Evolutionary conservation across 2,888 invertebrate species (phyloP).

Genomic region (Chrysina gloriosa): DNA sequence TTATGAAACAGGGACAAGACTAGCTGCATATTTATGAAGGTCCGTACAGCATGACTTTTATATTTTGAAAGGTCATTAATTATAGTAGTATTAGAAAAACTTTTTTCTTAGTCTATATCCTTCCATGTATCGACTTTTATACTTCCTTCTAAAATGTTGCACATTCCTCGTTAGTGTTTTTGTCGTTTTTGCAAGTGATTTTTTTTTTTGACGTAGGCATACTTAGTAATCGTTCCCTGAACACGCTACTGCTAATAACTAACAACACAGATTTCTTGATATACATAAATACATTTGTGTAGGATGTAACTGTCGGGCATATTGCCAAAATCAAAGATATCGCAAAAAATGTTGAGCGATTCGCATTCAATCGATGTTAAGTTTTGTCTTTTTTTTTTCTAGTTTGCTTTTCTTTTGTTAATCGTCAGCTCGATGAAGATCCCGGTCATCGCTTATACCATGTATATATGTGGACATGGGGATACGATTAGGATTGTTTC

Average conservation of each 20-base stretch:
- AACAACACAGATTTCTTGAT: no score
- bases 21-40: constrained; percentile 46
- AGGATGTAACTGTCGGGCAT: no score
- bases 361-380: background rate
- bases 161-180: no score
- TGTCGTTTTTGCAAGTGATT: no score
- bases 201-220: no score
- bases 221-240: no score
- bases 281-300: no score
- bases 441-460: constrained; percentile 1
- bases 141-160: background rate
- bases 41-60: background rate
- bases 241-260: no score
- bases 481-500: no score
- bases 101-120: constrained; percentile 1
- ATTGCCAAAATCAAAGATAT: no score
- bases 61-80: background rate
- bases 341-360: no score
- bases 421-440: constrained; percentile 21
- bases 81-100: background rate
- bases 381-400: constrained; percentile 13
- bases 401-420: constrained; percentile 28
- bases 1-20: constrained; percentile 53
- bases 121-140: background rate
- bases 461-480: background rate